Percentiles rank a stretch among this genome's conserved stretches.
Conservation (phyloP, 2,113 vertebrate species). For the Natator depressus region DNA sequence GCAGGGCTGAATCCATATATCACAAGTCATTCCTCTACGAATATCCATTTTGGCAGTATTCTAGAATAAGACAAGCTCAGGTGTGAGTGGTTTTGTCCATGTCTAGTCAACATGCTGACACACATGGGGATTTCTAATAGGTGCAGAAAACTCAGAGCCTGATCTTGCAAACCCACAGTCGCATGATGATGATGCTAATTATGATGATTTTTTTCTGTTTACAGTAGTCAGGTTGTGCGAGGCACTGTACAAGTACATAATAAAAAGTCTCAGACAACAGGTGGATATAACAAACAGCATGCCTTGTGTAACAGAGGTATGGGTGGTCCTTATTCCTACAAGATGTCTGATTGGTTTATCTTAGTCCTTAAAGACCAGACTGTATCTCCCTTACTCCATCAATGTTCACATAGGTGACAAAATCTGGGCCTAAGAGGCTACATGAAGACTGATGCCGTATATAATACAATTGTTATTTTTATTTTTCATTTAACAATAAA, state of each 20-base stretch:
- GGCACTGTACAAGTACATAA: not conserved
- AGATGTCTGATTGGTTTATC: not conserved
- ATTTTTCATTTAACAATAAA: not conserved
- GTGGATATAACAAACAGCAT: not conserved
- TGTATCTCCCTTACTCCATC: not conserved
- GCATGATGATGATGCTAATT: not conserved
- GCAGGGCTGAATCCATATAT: conserved; percentile 8
- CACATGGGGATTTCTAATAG: not conserved
- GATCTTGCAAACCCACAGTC: rapidly evolving
- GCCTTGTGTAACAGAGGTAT: not conserved
- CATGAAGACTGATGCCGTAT: not conserved
- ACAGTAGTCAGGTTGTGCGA: not conserved
- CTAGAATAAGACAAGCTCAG: conserved; percentile 55
- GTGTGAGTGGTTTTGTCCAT: conserved; percentile 45
- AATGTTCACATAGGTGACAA: conserved; percentile 1
- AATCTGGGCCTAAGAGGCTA: conserved; percentile 41
- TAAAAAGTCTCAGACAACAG: not conserved
- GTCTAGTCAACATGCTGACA: conserved; percentile 22
- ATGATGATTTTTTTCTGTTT: not conserved
- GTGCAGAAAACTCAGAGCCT: not conserved
- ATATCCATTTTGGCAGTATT: conserved; percentile 63
- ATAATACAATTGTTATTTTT: conserved; percentile 12
- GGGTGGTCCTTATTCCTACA: not conserved
- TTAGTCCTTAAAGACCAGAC: not conserved
- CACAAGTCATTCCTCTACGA: conserved; percentile 55